Evolutionary conservation across 2,888 invertebrate genomes (phyloP), one percentile per base, ranked within the genome.

Genomic region (Ormia ochracea): DNA sequence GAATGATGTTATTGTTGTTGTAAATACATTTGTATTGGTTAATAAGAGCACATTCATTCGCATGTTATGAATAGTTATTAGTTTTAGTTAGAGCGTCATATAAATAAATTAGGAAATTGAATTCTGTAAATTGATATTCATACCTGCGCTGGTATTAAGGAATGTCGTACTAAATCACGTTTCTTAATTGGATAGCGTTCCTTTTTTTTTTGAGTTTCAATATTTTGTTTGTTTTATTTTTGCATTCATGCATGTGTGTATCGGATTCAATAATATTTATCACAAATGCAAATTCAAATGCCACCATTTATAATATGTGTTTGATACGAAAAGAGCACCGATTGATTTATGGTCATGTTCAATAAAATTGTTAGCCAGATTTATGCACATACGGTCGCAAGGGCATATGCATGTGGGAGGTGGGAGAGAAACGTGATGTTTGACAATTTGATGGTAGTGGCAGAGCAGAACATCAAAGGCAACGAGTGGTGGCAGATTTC

Each of bases 161-260:
- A 91, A 91, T 93, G 92, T 90, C 93, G 93, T 89, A 94, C 93
- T 91, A 94, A 91, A 92, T 94, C 94, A 90, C 94, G 93, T 93
- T 93, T 94, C 93, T 94, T 94, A 92, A 93, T 93, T 89, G 94
- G 94, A 92, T 93, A 94, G 91, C 92, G 93, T 92, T 94, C 94
- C 93, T 93, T 52, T 59, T 52, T 3, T 23, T 28, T 45, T 43
- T 43, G n/a, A n/a, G 26, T 56, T 21, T 19, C n/a, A 63, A 31
- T 36, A 33, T 19, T 66, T 50, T 3, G 17, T 58, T 28, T 38
- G 28, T 17, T 36, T 1, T 7, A 3, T 28, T 28, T 6, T 33
- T 33, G n/a, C 12, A 54, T 52, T 6, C 26, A 43, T 41, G 2
- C 10, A 10, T 21, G 10, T n/a, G n/a, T n/a, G n/a, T 31, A 21